Conservation (phyloP, 2,888 invertebrate species). For the Oscheius myriophilus region DNA sequence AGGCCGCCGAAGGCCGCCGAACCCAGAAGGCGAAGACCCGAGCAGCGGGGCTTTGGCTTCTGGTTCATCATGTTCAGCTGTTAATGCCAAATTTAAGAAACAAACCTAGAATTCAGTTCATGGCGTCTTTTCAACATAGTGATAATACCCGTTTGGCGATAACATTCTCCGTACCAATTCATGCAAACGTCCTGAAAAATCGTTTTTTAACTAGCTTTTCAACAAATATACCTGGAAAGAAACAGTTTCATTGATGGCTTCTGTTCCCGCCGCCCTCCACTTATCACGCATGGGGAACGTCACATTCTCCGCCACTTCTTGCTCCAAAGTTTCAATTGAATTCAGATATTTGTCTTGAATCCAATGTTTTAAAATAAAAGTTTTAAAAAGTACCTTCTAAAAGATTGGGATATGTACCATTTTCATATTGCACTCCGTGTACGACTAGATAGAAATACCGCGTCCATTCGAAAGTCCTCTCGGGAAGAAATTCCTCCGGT, state of each 20-base stretch:
- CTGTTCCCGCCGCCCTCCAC: slow-evolving; percentile 25
- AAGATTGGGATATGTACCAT: slow-evolving; percentile 65
- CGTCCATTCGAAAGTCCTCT: slow-evolving; percentile 69
- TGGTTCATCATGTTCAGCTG: too few relatives aligned
- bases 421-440: slow-evolving; percentile 59
- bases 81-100: background rate
- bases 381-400: slow-evolving; percentile 49
- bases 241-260: slow-evolving; percentile 36
- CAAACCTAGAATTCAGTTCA: slow-evolving; percentile 75
- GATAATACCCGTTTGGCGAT: slow-evolving; percentile 66
- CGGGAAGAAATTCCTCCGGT: slow-evolving; percentile 68
- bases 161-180: slow-evolving; percentile 70
- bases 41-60: too few relatives aligned
- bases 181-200: slow-evolving; percentile 83
- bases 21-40: too few relatives aligned
- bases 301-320: slow-evolving; percentile 61
- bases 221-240: slow-evolving; percentile 75
- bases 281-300: slow-evolving; percentile 42
- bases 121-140: slow-evolving; percentile 79
- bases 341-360: slow-evolving; percentile 55
- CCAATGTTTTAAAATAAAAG: background rate
- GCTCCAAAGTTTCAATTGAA: slow-evolving; percentile 64
- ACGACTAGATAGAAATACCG: slow-evolving; percentile 69
- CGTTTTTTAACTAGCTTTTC: background rate
- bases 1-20: too few relatives aligned